Percentiles rank a stretch among this genome's conserved stretches.
Evolutionary conservation across 2,888 invertebrate species (phyloP).

Genomic region (Drosophila putrida): DNA sequence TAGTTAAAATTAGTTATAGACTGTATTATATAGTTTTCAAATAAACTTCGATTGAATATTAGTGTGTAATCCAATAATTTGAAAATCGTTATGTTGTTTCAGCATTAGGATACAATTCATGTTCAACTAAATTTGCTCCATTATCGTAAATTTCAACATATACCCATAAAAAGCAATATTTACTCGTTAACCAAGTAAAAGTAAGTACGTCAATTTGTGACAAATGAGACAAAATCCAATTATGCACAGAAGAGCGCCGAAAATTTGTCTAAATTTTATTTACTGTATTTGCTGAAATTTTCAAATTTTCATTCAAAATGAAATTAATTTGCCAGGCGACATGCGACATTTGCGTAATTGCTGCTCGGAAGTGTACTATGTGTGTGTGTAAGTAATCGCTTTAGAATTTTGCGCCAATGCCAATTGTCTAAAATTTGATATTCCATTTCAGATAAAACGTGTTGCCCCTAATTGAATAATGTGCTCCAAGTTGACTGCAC

Average conservation of each 20-base stretch:
- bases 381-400: slow-evolving; percentile 32
- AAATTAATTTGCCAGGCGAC: slow-evolving; percentile 40
- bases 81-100: too few species aligned
- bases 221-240: slow-evolving; percentile 26
- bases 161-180: not conserved
- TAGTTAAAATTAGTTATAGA: too few species aligned
- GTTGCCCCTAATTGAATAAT: slow-evolving; percentile 57
- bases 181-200: not conserved
- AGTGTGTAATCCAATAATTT: too few species aligned
- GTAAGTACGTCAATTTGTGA: slow-evolving; percentile 18
- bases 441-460: slow-evolving; percentile 61
- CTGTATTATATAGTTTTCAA: too few species aligned
- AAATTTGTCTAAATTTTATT: slow-evolving; percentile 44
- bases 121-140: too few species aligned
- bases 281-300: slow-evolving; percentile 26
- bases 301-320: slow-evolving; percentile 30
- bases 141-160: too few species aligned
- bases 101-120: too few species aligned
- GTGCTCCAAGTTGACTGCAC: slow-evolving; percentile 14
- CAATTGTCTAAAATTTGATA: slow-evolving; percentile 64
- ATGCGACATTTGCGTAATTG: slow-evolving; percentile 25
- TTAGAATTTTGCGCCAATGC: slow-evolving; percentile 31
- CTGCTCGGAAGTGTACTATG: not conserved
- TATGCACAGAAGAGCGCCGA: slow-evolving; percentile 32
- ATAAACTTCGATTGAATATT: too few species aligned